phyloP scores from a whole-genome alignment of 2,797 vertebrate genomes.

The Vespertilio murinus region DNA sequence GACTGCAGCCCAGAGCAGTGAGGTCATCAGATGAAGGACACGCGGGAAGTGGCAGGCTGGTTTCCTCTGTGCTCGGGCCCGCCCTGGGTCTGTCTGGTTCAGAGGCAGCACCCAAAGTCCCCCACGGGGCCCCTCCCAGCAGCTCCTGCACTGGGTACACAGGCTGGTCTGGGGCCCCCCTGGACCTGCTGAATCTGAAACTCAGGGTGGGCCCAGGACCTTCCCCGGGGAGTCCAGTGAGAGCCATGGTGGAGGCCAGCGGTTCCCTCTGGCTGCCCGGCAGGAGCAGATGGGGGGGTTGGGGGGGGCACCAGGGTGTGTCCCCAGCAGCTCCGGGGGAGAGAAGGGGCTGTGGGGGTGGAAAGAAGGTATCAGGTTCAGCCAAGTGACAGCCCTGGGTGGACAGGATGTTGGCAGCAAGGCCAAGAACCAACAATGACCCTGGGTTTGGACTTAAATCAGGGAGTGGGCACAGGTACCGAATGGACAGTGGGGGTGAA shows the following conservation, averaged over 20 bases:
- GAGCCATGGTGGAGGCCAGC: accelerated
- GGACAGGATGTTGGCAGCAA: not conserved
- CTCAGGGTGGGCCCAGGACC: not conserved
- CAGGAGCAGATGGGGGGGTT: too few relatives aligned
- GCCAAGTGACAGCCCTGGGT: not conserved
- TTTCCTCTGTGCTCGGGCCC: accelerated
- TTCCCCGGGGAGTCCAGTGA: accelerated
- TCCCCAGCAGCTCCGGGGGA: not conserved
- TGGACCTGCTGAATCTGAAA: not conserved
- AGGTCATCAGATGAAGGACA: not conserved
- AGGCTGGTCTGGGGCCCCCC: not conserved
- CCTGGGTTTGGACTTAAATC: not conserved
- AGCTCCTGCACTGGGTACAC: accelerated
- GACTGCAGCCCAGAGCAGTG: not conserved
- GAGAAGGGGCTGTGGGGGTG: accelerated
- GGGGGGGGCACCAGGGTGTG: not conserved
- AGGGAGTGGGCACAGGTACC: accelerated
- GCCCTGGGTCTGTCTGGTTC: not conserved
- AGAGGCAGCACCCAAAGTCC: not conserved
- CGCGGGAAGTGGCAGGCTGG: not conserved
- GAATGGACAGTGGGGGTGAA: not conserved
- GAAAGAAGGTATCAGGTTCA: too few relatives aligned
- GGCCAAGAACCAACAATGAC: too few relatives aligned
- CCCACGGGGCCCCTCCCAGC: accelerated
- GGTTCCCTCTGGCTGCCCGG: not conserved